Base-by-base conservation (phyloP, 2,888 invertebrate genomes). In the Diaprepes abbreviatus region DNA sequence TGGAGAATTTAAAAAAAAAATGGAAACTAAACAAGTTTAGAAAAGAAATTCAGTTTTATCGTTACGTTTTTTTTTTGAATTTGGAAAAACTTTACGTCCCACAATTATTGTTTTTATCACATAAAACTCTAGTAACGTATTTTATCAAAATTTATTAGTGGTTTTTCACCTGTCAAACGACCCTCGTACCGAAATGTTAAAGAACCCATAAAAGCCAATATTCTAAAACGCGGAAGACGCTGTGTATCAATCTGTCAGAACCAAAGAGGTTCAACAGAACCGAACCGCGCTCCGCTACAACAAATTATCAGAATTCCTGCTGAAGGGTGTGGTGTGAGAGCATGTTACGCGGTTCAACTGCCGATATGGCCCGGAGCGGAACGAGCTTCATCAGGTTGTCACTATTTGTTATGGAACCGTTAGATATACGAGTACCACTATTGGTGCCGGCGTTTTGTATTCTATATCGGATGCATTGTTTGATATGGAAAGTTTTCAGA, bases 291-390 rank as follows among this genome's bases (percentile, higher is more conserved):
- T 50, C 48, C 28, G 48, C 28, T 50, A 28, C 16, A 50, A 50
- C 48, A 50, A 50, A 50, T 50, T 50, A 50, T 50, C 28, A 14
- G 48, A 50, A 50, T 50, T 50, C 48, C 28, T 50, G 48, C 28
- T 9, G 14, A 28, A 50, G 28, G 28, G 48, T 24, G 48, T 50
- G 48, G 14, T 24, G 24, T 14, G 10, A 38, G 38, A 38, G 28
- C 33, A 54, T 12, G 7, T 36, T 35, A n/a, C 19, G 9, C 14
- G 24, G 55, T 38, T 55, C 36, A 36, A 38, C 38, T 38, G 38
- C 24, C 36, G 55, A 36, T 36, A 55, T 55, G 14, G 55, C 55
- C 38, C 21, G 55, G 9, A 55, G 38, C 55, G 9, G 38, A 14
- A 14, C 55, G 7, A 36, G 55, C 36, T 36, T 12, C 24, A 21